Percentiles rank a stretch among this genome's conserved stretches.
Evolutionary conservation across 2,888 invertebrate species (phyloP).

Genomic region (Eilema caniola): DNA sequence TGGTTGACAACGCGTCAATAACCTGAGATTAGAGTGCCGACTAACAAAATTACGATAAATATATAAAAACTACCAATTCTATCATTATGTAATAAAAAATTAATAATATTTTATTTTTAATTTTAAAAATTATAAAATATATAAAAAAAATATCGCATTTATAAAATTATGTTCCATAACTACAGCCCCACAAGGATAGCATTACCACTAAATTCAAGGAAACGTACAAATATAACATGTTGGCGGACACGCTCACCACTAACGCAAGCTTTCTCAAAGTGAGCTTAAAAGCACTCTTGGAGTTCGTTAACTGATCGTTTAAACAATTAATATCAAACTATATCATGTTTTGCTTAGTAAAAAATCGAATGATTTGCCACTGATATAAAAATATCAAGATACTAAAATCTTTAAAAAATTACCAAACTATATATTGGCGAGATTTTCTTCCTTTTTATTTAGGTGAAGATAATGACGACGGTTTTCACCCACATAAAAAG

Average conservation of each 20-base stretch:
- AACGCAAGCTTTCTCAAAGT: background rate
- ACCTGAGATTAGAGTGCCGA: slow-evolving; percentile 8
- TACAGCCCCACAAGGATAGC: slow-evolving; percentile 1
- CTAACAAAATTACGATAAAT: slow-evolving; percentile 6
- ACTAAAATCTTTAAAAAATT: background rate
- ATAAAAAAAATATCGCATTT: slow-evolving; percentile 17
- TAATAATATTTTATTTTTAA: too few species aligned
- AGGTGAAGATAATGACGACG: background rate
- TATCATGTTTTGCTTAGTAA: background rate
- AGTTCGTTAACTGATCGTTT: background rate
- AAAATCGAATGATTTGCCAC: background rate
- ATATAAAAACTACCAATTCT: slow-evolving; percentile 7
- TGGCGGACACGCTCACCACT: background rate
- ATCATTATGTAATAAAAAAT: background rate
- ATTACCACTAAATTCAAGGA: background rate
- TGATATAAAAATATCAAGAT: background rate
- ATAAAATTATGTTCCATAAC: slow-evolving; percentile 9
- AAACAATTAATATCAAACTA: slow-evolving; percentile 4
- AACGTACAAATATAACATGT: background rate
- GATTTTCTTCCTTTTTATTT: background rate
- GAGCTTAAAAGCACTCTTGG: slow-evolving; percentile 1
- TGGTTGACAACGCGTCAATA: slow-evolving; percentile 20
- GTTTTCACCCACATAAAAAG: background rate
- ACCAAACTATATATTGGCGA: background rate
- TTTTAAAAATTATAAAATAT: too few species aligned